These are phyloP conservation scores for Hipposideros armiger DNA, from an alignment of 2,113 vertebrate species.

Conservation along the genomic window DNA sequence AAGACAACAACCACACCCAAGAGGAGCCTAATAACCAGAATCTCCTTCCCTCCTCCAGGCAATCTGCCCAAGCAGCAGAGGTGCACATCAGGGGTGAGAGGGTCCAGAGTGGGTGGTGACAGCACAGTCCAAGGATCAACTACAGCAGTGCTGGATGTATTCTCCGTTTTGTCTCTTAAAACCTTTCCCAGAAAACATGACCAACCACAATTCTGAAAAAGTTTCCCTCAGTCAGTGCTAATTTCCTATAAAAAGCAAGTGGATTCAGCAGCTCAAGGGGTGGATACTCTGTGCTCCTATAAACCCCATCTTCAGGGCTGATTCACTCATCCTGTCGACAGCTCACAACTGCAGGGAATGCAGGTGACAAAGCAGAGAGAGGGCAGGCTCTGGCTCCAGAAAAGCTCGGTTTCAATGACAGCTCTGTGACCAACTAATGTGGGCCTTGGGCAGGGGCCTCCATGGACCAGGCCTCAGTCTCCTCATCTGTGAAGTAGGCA, in stretches of 20 bases:
- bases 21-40: neutral
- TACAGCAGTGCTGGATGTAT: rapidly evolving
- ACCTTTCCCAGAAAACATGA: neutral
- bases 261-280: neutral
- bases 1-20: neutral
- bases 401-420: neutral
- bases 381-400: neutral
- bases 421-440: neutral
- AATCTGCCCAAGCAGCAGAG: neutral
- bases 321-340: neutral
- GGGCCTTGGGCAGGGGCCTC: neutral
- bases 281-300: too few relatives aligned
- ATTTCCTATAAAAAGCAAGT: neutral
- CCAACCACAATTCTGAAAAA: neutral
- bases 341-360: neutral
- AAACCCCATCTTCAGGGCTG: neutral
- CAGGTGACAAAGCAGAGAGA: neutral
- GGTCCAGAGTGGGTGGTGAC: neutral
- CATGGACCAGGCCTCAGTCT: neutral
- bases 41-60: neutral
- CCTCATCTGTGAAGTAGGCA: neutral
- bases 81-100: neutral
- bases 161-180: neutral
- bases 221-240: neutral
- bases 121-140: too few relatives aligned